A percentile compares a stretch with the other conserved stretches of the same genome.
Evolutionary conservation across 1,140 invertebrate species (phyloP).

Genomic region (Copidosoma floridanum): DNA sequence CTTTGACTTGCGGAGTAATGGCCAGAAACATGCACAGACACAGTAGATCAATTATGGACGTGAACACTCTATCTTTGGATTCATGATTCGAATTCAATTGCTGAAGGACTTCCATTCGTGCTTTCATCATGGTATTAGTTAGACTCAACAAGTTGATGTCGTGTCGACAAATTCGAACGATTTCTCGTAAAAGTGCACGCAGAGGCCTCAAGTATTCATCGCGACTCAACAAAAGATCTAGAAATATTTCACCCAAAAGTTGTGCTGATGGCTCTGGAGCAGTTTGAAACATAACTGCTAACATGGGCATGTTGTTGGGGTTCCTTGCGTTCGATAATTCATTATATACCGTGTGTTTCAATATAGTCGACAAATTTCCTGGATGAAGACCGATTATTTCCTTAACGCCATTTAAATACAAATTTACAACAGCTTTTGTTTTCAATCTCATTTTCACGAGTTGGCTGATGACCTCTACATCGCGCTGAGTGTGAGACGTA

Average conservation of each 20-base stretch:
- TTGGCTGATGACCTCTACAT: constrained; percentile 87
- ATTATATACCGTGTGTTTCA: constrained; percentile 93
- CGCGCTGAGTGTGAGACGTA: constrained; percentile 72
- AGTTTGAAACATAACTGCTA: constrained; percentile 83
- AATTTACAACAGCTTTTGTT: constrained; percentile 86
- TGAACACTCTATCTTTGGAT: constrained; percentile 79
- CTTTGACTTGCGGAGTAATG: constrained; percentile 73
- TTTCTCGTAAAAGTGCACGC: constrained; percentile 80
- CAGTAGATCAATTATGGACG: constrained; percentile 80
- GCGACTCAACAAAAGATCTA: constrained; percentile 82
- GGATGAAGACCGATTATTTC: constrained; percentile 65
- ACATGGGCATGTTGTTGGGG: constrained; percentile 89
- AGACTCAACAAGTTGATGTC: constrained; percentile 76
- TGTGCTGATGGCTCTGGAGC: constrained; percentile 73
- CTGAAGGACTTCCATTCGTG: constrained; percentile 60
- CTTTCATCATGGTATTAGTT: constrained; percentile 68
- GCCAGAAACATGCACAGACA: constrained; percentile 81
- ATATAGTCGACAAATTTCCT: constrained; percentile 80
- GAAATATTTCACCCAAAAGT: constrained; percentile 76
- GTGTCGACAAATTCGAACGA: constrained; percentile 76
- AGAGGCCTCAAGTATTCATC: constrained; percentile 89
- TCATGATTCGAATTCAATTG: constrained; percentile 63
- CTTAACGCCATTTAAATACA: constrained; percentile 83
- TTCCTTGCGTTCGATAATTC: constrained; percentile 88
- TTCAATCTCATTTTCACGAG: constrained; percentile 90